Conservation (phyloP, 2,797 vertebrate species). For the Gallirallus australis region DNA sequence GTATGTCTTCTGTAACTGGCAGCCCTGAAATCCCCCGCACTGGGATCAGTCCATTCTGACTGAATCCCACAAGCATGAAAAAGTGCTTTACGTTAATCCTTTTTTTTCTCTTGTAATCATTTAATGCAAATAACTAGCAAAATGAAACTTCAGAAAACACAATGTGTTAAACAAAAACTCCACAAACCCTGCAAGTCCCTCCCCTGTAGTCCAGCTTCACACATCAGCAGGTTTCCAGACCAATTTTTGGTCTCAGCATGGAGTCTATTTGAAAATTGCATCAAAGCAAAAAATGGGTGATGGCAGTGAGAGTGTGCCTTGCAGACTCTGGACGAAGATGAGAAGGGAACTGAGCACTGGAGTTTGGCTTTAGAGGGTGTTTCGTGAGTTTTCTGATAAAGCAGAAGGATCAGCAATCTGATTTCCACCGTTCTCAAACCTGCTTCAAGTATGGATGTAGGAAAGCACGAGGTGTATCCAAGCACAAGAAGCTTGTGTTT, state of each 20-base stretch:
- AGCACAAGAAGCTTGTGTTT: not conserved
- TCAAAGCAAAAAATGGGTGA: conserved; percentile 9
- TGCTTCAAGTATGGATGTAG: rapidly evolving
- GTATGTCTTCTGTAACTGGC: not conserved
- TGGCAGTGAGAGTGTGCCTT: not conserved
- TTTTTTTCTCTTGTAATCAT: not conserved
- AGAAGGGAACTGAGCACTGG: not conserved
- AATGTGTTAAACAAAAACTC: not conserved
- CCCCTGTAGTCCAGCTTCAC: not conserved
- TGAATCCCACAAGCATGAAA: not conserved
- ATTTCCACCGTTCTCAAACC: not conserved
- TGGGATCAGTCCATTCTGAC: not conserved
- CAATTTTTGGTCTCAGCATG: not conserved
- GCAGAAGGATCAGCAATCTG: not conserved
- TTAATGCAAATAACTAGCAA: not conserved
- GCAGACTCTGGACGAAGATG: not conserved
- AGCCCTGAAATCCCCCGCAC: not conserved
- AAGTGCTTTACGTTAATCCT: not conserved
- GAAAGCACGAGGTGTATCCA: not conserved
- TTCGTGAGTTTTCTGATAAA: not conserved
- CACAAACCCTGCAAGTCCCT: not conserved
- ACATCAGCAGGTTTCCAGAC: not conserved
- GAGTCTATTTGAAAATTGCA: not conserved
- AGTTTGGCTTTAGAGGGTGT: not conserved
- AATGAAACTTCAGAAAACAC: not conserved